Base-by-base conservation (phyloP, 2,888 invertebrate species). In the Mesochorus sp. region DNA sequence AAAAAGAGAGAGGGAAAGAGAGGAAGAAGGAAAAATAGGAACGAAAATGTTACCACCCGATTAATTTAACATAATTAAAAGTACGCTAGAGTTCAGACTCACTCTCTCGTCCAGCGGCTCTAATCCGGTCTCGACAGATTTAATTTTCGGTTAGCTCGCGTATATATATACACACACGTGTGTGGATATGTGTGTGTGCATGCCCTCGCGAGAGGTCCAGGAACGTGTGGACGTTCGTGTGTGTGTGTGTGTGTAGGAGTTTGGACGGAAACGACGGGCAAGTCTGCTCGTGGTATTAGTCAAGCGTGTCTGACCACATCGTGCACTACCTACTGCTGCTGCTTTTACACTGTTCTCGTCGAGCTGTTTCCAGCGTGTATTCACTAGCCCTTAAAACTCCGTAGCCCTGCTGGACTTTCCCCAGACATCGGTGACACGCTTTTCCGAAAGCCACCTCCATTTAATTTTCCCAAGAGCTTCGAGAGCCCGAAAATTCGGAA, bases 41-140 rank as follows among this genome's bases (percentile, higher is more conserved):
- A 80, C n/a, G n/a, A n/a, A 79, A 51, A 61, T 37, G 61, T 70
- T 71, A 74, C 66, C 66, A 74, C 53, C 76, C 76, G 82, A 87
- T 86, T 86, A 87, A 85, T 87, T 84, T 84, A 84, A 85, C 84
- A 83, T 87, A 87, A 87, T 86, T 85, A 85, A 87, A 87, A 85
- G 76, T 72, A 47, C 47, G 44, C 79, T 79, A 49, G 80, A 77
- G 83, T 70, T 67, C 70, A 47, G 49, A 49, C 39, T 31, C 64
- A 49, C 37, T 57, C 49, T 39, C 28, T 42, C 31, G 39, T 31
- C 61, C 62, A 6, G 21, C 37, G 10, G 42, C 64, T 79, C 82
- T 84, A 86, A 86, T 85, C 81, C 85, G 74, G 61, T 81, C 80
- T n/a, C 81, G 86, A 85, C 85, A 86, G 88, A 88, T 88, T 88